phyloP scores from a whole-genome alignment of 2,797 vertebrate species.

The Tamandua tetradactyla region DNA sequence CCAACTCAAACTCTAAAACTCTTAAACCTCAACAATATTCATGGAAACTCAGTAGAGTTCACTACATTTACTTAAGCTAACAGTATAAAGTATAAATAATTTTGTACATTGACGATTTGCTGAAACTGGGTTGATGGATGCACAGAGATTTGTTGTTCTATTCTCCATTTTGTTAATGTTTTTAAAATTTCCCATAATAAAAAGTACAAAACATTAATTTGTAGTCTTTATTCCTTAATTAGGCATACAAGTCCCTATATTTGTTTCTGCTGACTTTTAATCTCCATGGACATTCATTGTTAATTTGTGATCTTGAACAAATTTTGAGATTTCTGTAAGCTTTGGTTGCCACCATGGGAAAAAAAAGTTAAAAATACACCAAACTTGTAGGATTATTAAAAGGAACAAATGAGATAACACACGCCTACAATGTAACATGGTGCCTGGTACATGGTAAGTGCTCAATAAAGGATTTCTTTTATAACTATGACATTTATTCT shows the following conservation, averaged over 20 bases:
- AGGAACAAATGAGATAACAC: not conserved
- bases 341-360: constrained; percentile 7
- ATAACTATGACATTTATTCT: not conserved
- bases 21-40: not conserved
- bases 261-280: not conserved
- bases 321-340: not conserved
- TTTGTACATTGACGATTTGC: not conserved
- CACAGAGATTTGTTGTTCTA: not conserved
- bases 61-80: not conserved
- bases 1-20: not conserved
- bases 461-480: not conserved
- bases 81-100: not conserved
- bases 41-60: constrained; percentile 1
- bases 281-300: not conserved
- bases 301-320: not conserved
- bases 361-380: not conserved
- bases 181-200: not conserved
- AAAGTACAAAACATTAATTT: not conserved
- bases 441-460: not conserved
- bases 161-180: not conserved
- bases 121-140: not conserved
- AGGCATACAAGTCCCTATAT: not conserved
- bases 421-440: not conserved
- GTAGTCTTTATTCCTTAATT: not conserved
- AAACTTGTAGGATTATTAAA: not conserved